Evolutionary conservation across 2,797 vertebrate genomes (phyloP).

Genomic region (Dendrocincla tyrannina): DNA sequence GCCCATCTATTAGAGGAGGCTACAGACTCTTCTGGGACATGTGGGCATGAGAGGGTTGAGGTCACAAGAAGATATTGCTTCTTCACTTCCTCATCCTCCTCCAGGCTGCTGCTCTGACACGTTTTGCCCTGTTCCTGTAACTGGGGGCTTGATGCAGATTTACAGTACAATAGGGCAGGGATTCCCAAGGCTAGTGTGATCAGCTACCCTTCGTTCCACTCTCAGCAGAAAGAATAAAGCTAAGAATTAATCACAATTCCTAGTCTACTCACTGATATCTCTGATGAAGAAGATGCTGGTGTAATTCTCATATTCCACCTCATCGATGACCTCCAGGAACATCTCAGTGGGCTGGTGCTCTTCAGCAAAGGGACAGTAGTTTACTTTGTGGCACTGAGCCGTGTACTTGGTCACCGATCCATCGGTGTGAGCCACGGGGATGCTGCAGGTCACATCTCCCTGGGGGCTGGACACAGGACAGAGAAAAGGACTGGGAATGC

Average conservation of each 20-base stretch:
- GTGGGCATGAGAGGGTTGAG: background rate
- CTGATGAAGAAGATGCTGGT: conserved; percentile 75
- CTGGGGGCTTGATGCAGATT: background rate
- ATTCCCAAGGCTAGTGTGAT: background rate
- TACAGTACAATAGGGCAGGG: conserved; percentile 5
- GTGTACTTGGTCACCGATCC: conserved; percentile 31
- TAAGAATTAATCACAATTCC: background rate
- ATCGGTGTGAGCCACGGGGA: background rate
- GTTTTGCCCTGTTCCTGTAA: conserved; percentile 26
- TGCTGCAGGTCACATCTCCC: conserved; percentile 62
- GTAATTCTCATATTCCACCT: conserved; percentile 74
- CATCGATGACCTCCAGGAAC: conserved; percentile 53
- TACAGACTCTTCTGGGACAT: background rate
- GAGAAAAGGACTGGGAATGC: background rate
- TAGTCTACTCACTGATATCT: conserved; percentile 76
- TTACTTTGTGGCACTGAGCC: conserved; percentile 57
- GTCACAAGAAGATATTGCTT: background rate
- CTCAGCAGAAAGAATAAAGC: background rate
- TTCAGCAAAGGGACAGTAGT: conserved; percentile 70
- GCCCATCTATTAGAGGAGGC: background rate
- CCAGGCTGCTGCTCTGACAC: background rate
- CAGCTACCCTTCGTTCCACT: background rate
- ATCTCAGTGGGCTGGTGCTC: conserved; percentile 64
- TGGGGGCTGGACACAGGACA: conserved; percentile 59
- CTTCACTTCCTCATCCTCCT: conserved; percentile 47